Conservation (phyloP, 37 sponge, comb jelly and placozoan genomes). For the Chondrosia reniformis region DNA sequence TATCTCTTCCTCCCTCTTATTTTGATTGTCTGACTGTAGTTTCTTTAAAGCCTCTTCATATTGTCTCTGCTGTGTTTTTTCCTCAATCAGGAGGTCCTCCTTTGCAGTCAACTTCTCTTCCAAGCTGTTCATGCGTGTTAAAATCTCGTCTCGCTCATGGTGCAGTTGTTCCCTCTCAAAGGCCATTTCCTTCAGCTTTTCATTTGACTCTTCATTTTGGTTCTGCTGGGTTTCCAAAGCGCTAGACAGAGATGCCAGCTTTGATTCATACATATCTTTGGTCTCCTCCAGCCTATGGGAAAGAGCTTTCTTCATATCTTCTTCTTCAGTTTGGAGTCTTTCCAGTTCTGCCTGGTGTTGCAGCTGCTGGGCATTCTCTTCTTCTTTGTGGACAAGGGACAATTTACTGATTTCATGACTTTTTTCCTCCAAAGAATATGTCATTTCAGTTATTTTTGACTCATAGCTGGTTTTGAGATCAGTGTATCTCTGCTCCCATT, state of each 20-base stretch:
- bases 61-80: conserved; percentile 9
- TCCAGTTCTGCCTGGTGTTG: not conserved
- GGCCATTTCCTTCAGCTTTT: conserved; percentile 40
- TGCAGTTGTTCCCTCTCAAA: conserved; percentile 45
- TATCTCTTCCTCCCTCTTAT: too few relatives aligned
- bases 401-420: not conserved
- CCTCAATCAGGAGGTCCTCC: not conserved
- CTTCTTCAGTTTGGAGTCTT: not conserved
- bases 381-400: not conserved
- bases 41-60: conserved; percentile 11
- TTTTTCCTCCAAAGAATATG: not conserved
- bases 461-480: not conserved
- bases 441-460: conserved; percentile 5
- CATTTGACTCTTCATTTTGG: conserved; percentile 16
- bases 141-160: too few relatives aligned
- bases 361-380: not conserved
- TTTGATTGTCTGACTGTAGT: not conserved
- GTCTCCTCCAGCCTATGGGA: not conserved
- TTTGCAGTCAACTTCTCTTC: not conserved
- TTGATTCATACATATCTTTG: not conserved
- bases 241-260: not conserved
- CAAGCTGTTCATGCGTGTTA: too few relatives aligned
- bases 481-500: too few relatives aligned
- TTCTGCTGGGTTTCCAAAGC: not conserved
- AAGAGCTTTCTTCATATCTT: not conserved